Evolutionary conservation across 2,888 invertebrate species (phyloP).

Genomic region (Pterostichus niger): DNA sequence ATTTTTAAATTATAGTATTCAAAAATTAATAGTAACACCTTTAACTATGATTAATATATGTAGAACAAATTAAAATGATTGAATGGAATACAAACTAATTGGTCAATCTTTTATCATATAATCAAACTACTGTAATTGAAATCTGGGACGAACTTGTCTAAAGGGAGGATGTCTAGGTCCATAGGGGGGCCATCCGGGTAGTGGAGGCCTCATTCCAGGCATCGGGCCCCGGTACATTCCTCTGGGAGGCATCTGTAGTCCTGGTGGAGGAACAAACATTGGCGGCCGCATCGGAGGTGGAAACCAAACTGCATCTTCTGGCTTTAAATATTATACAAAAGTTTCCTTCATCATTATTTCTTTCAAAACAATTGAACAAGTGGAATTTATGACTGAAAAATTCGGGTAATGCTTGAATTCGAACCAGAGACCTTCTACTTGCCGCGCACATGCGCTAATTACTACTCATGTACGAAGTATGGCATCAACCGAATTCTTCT

Average conservation of each 20-base stretch:
- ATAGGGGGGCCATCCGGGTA: conserved; percentile 41
- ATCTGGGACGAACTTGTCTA: conserved; percentile 41
- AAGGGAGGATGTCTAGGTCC: conserved; percentile 32
- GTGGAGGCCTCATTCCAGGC: conserved; percentile 42
- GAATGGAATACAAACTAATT: conserved; percentile 35
- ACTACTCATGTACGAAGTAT: too few relatives aligned
- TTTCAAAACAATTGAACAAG: too few relatives aligned
- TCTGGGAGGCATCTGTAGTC: conserved; percentile 49
- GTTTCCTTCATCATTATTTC: too few relatives aligned
- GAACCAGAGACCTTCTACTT: too few relatives aligned
- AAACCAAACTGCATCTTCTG: conserved; percentile 57
- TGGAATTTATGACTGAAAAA: too few relatives aligned
- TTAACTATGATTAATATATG: not conserved
- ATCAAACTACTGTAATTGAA: conserved; percentile 35
- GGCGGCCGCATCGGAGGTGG: conserved; percentile 53
- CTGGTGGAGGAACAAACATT: conserved; percentile 54
- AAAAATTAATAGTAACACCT: conserved; percentile 12
- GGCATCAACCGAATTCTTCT: too few relatives aligned
- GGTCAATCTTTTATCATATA: conserved; percentile 49
- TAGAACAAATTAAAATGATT: conserved; percentile 18
- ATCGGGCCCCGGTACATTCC: conserved; percentile 53
- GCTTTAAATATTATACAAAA: conserved; percentile 22
- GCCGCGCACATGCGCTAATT: too few relatives aligned
- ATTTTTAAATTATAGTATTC: too few relatives aligned
- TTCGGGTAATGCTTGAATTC: too few relatives aligned